A percentile compares a stretch with the other conserved stretches of the same genome.
Conservation (phyloP, 35 echinoderm and acorn worm species). For the Ophioderma brevispina region DNA sequence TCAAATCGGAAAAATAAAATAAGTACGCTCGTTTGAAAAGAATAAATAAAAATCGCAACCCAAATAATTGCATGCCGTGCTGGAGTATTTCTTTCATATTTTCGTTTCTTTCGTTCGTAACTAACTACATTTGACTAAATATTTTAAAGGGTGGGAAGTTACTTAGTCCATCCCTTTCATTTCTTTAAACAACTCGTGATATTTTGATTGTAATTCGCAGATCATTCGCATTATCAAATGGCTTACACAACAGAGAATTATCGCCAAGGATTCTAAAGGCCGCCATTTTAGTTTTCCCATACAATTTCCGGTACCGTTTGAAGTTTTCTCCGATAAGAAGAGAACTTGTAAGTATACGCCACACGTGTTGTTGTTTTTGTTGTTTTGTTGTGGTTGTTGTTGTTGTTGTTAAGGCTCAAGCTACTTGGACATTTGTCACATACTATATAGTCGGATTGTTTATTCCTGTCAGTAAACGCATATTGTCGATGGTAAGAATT, state of each 20-base stretch:
- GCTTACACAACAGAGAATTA: constrained; percentile 41
- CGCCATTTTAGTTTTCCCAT: constrained; percentile 43
- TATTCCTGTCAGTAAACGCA: no score
- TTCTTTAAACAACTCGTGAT: not conserved
- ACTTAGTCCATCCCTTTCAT: not conserved
- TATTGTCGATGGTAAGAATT: no score
- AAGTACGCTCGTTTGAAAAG: no score
- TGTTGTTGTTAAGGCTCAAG: no score
- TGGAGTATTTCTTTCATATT: no score
- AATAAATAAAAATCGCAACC: not conserved
- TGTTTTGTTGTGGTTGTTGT: no score
- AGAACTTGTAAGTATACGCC: constrained; percentile 47
- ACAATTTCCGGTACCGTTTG: constrained; percentile 42
- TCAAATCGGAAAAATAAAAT: no score
- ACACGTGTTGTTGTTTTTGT: no score
- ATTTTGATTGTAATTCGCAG: not conserved
- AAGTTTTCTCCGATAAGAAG: constrained; percentile 38
- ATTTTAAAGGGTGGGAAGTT: not conserved
- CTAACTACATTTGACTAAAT: no score
- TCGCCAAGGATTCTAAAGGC: constrained; percentile 40
- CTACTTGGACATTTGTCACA: no score
- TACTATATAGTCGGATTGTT: no score
- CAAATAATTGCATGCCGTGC: not conserved
- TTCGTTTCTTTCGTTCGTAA: no score
- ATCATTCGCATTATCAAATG: constrained; percentile 37